Evolutionary conservation across 2,888 invertebrate species (phyloP).

Genomic region (Pharmacophagus antenor): DNA sequence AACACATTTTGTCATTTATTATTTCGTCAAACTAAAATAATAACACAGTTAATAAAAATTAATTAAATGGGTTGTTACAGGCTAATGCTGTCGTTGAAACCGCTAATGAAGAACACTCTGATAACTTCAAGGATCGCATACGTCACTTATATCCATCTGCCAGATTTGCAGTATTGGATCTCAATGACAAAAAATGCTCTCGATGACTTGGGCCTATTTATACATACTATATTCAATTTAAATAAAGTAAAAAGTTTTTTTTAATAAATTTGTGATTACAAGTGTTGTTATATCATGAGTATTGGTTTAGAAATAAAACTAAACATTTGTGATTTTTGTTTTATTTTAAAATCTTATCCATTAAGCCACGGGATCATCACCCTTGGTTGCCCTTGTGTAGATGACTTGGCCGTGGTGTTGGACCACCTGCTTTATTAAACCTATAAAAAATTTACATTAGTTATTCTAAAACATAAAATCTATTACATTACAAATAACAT

Average conservation of each 20-base stretch:
- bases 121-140: slow-evolving; percentile 56
- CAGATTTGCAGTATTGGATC: slow-evolving; percentile 56
- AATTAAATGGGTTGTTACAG: slow-evolving; percentile 42
- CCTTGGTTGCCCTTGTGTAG: slow-evolving; percentile 97
- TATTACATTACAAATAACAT: not conserved
- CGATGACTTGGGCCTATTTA: slow-evolving; percentile 5
- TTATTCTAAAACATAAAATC: no score
- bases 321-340: slow-evolving; percentile 46
- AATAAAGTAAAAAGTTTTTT: not conserved
- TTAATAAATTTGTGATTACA: slow-evolving; percentile 29
- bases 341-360: slow-evolving; percentile 68
- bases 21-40: no score
- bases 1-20: no score
- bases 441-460: slow-evolving; percentile 66
- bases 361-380: slow-evolving; percentile 91
- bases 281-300: not conserved
- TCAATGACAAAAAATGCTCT: slow-evolving; percentile 52
- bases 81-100: slow-evolving; percentile 72
- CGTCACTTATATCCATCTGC: slow-evolving; percentile 59
- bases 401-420: slow-evolving; percentile 98
- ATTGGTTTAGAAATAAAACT: slow-evolving; percentile 1
- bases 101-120: slow-evolving; percentile 61
- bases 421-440: slow-evolving; percentile 96
- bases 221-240: not conserved
- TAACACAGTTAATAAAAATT: no score